These are phyloP conservation scores for Bemisia tabaci DNA, from an alignment of 1,140 invertebrate genomes.

Conservation along the genomic window DNA sequence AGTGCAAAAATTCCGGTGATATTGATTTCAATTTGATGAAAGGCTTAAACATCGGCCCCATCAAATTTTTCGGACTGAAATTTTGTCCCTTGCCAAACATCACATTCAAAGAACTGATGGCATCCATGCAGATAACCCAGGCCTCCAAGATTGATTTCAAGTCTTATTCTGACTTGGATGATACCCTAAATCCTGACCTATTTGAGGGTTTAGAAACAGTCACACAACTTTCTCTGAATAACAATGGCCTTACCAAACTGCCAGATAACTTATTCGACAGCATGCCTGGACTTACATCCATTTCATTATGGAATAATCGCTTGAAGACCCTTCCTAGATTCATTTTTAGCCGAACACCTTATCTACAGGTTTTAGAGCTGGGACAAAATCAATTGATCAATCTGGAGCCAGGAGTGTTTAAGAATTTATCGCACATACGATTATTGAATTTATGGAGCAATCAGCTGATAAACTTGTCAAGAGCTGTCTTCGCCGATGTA, in stretches of 20 bases:
- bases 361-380: slow-evolving; percentile 43
- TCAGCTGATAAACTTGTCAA: slow-evolving; percentile 39
- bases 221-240: slow-evolving; percentile 33
- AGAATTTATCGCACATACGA: slow-evolving; percentile 38
- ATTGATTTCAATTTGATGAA: neutral
- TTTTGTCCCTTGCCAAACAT: neutral
- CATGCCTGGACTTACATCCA: slow-evolving; percentile 38
- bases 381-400: slow-evolving; percentile 41
- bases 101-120: neutral
- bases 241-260: slow-evolving; percentile 36
- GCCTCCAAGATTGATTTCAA: neutral
- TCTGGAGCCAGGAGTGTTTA: slow-evolving; percentile 41
- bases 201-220: slow-evolving; percentile 36
- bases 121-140: neutral
- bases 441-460: slow-evolving; percentile 30
- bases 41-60: neutral
- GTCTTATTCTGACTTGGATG: slow-evolving; percentile 2
- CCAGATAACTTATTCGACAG: slow-evolving; percentile 41
- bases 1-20: neutral
- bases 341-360: neutral
- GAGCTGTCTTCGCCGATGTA: slow-evolving; percentile 41
- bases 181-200: slow-evolving; percentile 35
- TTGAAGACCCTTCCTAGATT: slow-evolving; percentile 8
- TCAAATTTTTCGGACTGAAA: neutral
- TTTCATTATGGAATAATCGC: slow-evolving; percentile 23